phyloP scores from a whole-genome alignment of 1,140 invertebrate genomes.

The Luehdorfia chinensis region DNA sequence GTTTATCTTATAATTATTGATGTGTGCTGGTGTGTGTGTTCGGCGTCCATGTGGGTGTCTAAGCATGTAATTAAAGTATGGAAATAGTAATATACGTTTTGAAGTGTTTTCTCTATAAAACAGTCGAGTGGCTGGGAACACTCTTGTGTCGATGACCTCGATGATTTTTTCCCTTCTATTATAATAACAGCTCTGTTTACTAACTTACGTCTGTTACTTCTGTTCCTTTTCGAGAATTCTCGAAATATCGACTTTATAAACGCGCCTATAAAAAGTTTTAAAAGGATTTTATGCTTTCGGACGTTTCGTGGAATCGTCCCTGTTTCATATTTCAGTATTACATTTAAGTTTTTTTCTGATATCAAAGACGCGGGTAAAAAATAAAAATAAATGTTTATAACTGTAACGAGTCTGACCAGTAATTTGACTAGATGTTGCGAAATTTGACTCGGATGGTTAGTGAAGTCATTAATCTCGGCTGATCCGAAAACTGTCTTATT shows the following conservation, averaged over 20 bases:
- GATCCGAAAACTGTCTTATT: conserved; percentile 28
- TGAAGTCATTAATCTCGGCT: conserved; percentile 23
- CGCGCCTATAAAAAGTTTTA: conserved; percentile 16
- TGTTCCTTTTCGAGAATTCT: conserved; percentile 30
- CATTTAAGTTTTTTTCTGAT: background rate
- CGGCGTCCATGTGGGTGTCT: conserved; percentile 26
- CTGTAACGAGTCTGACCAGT: conserved; percentile 13
- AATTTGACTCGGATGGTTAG: conserved; percentile 21
- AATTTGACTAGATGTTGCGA: conserved; percentile 20
- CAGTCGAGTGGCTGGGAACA: conserved; percentile 66
- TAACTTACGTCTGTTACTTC: conserved; percentile 30
- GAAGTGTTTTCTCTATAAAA: conserved; percentile 76
- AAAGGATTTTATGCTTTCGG: conserved; percentile 14
- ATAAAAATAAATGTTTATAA: conserved; percentile 21
- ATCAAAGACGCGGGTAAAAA: conserved; percentile 1
- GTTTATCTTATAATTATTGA: conserved; percentile 53
- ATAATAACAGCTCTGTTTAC: conserved; percentile 53
- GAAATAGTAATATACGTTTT: conserved; percentile 72
- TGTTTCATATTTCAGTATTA: conserved; percentile 10
- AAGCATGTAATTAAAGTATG: conserved; percentile 72
- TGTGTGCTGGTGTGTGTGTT: background rate
- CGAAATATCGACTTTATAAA: conserved; percentile 36
- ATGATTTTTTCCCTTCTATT: conserved; percentile 41
- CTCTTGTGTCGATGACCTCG: conserved; percentile 50
- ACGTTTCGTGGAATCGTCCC: conserved; percentile 22